Evolutionary conservation across 2,888 invertebrate genomes (phyloP), one percentile per base, ranked within the genome.

Genomic region (Oligia fasciuncula): DNA sequence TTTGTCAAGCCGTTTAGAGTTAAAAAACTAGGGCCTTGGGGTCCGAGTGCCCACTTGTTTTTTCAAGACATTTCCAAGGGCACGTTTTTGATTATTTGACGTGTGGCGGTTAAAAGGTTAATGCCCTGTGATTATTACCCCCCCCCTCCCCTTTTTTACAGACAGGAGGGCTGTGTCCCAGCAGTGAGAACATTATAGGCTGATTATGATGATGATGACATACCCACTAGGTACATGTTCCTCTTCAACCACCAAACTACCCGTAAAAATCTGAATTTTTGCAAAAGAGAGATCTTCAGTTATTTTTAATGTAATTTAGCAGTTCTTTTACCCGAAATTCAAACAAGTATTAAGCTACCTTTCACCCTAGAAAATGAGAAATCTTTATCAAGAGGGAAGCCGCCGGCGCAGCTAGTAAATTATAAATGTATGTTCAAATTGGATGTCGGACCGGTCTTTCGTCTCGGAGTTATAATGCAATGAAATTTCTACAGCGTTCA

Each of bases 381-480:
- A 43, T 63, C 40, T 76, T 77, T 66, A 77, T 68, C 57, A 66
- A 5, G 8, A 71, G 29, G 6, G 9, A 40, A 54, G 46, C 73
- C 57, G 51, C 46, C 29, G 68, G 71, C 68, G 14, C 23, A 78
- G n/a, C 62, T 62, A 63, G 60, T 81, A 65, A 74, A 84, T 84
- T 77, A 75, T 84, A 63, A 85, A 84, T 82, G 78, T 82, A 60
- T 75, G 75, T 46, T 67, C 40, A 78, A 82, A 82, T 82, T 81
- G 81, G 77, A 67, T 63, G 49, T 46, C 63, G 23, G 74, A 43
- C 54, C 72, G 65, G 62, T 78, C 73, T 83, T 84, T 76, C 85
- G 65, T 86, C 40, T 72, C 77, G 13, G 68, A 83, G 75, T 86
- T 80, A 70, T 76, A 80, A 86, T 73, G 77, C 85, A 86, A 86